Evolutionary conservation across 1,140 invertebrate genomes (phyloP).

Genomic region (Calephelis nemesis): DNA sequence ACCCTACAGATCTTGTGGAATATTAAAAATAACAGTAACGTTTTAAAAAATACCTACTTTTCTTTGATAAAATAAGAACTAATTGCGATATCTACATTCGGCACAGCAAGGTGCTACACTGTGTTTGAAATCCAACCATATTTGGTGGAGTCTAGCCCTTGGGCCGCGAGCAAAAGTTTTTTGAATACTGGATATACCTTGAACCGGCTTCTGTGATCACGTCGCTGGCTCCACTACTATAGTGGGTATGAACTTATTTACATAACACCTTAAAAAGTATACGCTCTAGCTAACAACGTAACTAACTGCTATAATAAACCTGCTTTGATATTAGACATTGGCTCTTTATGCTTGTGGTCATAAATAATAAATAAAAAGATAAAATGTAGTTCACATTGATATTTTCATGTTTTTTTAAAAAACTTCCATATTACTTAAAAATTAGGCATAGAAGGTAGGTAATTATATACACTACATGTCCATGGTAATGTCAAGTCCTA

Average conservation of each 20-base stretch:
- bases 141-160: constrained; percentile 13
- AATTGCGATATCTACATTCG: constrained; percentile 6
- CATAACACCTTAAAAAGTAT: constrained; percentile 23
- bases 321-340: too few species aligned
- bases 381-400: too few species aligned
- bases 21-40: too few species aligned
- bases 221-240: background rate
- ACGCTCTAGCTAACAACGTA: background rate
- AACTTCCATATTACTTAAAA: too few species aligned
- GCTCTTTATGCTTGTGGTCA: too few species aligned
- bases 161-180: constrained; percentile 15
- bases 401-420: too few species aligned
- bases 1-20: too few species aligned
- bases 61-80: background rate
- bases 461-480: too few species aligned
- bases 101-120: background rate
- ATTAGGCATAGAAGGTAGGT: too few species aligned
- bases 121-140: constrained; percentile 7
- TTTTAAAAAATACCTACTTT: background rate
- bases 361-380: too few species aligned
- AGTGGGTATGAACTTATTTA: constrained; percentile 13
- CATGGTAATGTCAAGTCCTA: too few species aligned
- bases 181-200: constrained; percentile 13
- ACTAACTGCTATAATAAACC: background rate
- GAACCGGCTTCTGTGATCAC: constrained; percentile 1